Percentiles rank a stretch among this genome's conserved stretches.
Evolutionary conservation across 2,797 vertebrate species (phyloP).

Genomic region (Tachyglossus aculeatus): DNA sequence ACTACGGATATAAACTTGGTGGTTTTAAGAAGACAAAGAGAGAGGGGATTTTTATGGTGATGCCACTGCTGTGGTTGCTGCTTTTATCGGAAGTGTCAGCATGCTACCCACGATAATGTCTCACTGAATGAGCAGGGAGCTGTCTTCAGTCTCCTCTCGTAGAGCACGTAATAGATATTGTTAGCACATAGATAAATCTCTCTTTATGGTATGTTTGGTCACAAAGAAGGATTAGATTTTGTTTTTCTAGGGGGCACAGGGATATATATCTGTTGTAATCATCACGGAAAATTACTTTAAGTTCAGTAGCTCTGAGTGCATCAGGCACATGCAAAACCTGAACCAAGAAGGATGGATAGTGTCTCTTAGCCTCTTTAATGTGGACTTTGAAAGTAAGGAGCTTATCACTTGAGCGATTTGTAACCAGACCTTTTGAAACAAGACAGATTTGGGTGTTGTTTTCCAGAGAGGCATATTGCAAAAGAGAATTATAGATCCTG

Average conservation of each 20-base stretch:
- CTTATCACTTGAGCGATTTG: not conserved
- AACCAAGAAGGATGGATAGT: not conserved
- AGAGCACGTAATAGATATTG: slow-evolving; percentile 54
- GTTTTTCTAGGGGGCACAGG: slow-evolving; percentile 43
- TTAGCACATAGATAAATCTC: slow-evolving; percentile 62
- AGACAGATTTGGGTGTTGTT: slow-evolving; percentile 30
- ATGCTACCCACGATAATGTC: slow-evolving; percentile 49
- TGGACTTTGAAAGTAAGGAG: not conserved
- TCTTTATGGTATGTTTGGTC: slow-evolving; percentile 44
- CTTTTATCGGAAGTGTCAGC: slow-evolving; percentile 50
- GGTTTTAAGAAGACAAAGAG: slow-evolving; percentile 34
- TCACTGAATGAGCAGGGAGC: slow-evolving; percentile 28
- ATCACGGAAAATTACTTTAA: slow-evolving; percentile 30
- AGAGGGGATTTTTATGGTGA: slow-evolving; percentile 34
- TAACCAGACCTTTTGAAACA: slow-evolving; percentile 29
- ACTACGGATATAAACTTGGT: slow-evolving; percentile 22
- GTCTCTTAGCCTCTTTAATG: slow-evolving; percentile 4
- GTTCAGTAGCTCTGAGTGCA: not conserved
- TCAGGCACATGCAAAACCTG: slow-evolving; percentile 6
- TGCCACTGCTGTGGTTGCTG: not conserved
- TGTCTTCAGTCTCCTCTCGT: slow-evolving; percentile 25
- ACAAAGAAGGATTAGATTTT: slow-evolving; percentile 47
- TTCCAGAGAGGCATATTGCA: slow-evolving; percentile 34
- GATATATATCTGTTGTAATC: slow-evolving; percentile 30
- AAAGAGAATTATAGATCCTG: slow-evolving; percentile 51